A percentile compares a stretch with the other conserved stretches of the same genome.
phyloP scores from a whole-genome alignment of 1,140 invertebrate species.

The Pinna nobilis region DNA sequence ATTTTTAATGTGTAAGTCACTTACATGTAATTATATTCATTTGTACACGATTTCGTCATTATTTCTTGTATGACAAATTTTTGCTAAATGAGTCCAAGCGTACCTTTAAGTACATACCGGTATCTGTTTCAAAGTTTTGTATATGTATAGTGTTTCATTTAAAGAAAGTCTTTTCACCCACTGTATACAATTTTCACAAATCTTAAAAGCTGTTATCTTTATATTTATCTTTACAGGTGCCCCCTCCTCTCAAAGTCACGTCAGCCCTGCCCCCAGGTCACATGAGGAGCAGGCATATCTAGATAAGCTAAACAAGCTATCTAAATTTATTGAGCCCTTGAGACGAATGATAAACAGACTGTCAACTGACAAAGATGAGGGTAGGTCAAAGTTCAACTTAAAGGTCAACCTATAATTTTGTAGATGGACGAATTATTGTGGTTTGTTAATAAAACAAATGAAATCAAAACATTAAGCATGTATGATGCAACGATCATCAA shows the following conservation, averaged over 20 bases:
- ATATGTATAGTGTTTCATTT: slow-evolving; percentile 55
- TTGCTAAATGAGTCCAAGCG: no score
- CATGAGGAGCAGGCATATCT: slow-evolving; percentile 91
- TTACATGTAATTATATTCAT: no score
- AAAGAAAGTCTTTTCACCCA: no score
- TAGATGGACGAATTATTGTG: no score
- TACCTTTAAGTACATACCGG: no score
- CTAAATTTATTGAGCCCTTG: slow-evolving; percentile 94
- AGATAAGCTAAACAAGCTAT: slow-evolving; percentile 93
- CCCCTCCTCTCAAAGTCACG: slow-evolving; percentile 63
- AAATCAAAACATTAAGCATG: no score
- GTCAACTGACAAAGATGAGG: slow-evolving; percentile 78
- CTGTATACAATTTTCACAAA: no score
- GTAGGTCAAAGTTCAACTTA: slow-evolving; percentile 27
- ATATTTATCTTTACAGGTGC: neutral
- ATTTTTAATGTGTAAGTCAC: no score
- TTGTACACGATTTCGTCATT: no score
- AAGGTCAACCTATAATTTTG: neutral
- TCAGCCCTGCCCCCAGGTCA: slow-evolving; percentile 42
- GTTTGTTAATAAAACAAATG: no score
- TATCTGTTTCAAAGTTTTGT: slow-evolving; percentile 82
- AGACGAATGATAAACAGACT: slow-evolving; percentile 84
- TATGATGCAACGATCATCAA: no score
- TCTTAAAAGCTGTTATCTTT: neutral
- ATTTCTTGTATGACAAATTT: no score